These are phyloP conservation scores for Heliconius hermathena DNA, from an alignment of 1,140 invertebrate genomes.

Conservation along the genomic window DNA sequence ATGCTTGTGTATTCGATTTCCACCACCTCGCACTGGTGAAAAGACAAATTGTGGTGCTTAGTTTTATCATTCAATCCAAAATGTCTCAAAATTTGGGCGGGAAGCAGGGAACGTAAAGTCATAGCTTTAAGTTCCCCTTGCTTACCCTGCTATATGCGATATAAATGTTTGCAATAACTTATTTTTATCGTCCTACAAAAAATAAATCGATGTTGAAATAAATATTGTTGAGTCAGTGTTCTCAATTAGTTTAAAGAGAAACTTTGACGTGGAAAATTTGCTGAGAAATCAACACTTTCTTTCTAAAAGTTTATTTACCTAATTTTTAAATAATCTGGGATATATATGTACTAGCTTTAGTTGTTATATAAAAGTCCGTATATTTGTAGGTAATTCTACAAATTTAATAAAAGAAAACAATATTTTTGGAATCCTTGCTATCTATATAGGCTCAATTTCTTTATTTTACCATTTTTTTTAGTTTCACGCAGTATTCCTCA, in stretches of 20 bases:
- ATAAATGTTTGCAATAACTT: background rate
- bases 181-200: background rate
- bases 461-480: no score
- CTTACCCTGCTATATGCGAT: background rate
- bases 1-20: no score
- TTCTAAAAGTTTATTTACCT: background rate
- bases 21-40: no score
- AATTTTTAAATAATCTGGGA: background rate
- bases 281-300: constrained; percentile 2
- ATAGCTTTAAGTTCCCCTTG: background rate
- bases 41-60: no score
- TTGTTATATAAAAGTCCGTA: background rate
- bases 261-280: constrained; percentile 6
- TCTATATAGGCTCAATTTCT: no score
- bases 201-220: constrained; percentile 5
- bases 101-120: no score
- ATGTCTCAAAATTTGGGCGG: no score
- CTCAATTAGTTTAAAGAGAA: constrained; percentile 11
- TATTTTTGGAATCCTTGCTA: no score
- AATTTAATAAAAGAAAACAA: no score
- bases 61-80: no score
- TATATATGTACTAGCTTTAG: background rate
- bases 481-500: no score
- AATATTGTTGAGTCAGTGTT: constrained; percentile 13
- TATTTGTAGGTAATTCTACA: no score